Percentiles rank a stretch among this genome's conserved stretches.
Conservation (phyloP, 2,797 vertebrate genomes). For the Mormyrus hasselquistii region DNA sequence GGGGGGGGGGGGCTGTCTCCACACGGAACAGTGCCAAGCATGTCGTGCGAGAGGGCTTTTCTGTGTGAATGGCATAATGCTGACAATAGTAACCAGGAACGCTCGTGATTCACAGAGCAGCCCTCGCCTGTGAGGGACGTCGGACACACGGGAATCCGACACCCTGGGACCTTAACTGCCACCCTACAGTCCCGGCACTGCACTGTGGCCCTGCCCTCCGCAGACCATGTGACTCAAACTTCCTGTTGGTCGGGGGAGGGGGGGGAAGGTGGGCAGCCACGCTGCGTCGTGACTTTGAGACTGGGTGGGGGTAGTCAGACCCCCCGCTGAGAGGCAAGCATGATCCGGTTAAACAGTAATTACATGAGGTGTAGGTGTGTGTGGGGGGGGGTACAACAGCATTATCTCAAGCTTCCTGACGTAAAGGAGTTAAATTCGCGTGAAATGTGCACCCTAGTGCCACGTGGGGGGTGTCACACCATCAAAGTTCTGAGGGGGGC, state of each 20-base stretch:
- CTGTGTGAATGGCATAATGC: not conserved
- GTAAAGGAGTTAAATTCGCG: not conserved
- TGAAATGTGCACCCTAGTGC: not conserved
- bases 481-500: not conserved
- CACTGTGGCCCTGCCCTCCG: not conserved
- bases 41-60: not conserved
- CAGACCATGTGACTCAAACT: not conserved
- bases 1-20: slow-evolving; percentile 14
- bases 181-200: not conserved
- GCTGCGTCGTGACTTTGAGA: not conserved
- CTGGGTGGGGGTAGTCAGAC: not conserved
- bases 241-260: not conserved
- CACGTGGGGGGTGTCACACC: not conserved
- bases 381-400: not conserved
- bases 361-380: not conserved
- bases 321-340: not conserved
- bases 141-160: not conserved
- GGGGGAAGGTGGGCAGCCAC: not conserved
- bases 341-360: slow-evolving; percentile 14
- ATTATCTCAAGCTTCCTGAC: not conserved
- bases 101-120: not conserved
- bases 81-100: not conserved
- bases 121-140: not conserved
- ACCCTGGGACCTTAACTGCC: not conserved
- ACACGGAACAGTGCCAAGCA: slow-evolving; percentile 15